A percentile compares a stretch with the other conserved stretches of the same genome.
phyloP scores from a whole-genome alignment of 2,797 vertebrate species.

The Rhinogobio ventralis region DNA sequence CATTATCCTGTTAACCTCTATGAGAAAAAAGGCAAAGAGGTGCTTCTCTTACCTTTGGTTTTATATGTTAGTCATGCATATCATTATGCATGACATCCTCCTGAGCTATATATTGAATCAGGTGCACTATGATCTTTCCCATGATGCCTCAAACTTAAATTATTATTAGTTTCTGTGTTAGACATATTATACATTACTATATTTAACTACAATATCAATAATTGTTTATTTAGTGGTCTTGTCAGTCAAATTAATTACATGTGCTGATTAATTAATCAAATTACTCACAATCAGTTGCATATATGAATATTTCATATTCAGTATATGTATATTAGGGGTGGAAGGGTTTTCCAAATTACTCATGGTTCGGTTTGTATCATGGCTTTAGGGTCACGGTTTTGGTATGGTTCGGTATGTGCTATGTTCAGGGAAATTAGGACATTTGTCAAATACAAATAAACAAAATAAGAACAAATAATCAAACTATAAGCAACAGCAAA shows the following conservation, averaged over 20 bases:
- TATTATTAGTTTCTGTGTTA: background rate
- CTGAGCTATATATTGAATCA: slow-evolving; percentile 23
- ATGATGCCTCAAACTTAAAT: background rate
- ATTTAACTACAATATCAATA: background rate
- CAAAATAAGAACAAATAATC: no score
- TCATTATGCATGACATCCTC: slow-evolving; percentile 38
- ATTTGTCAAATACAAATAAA: no score
- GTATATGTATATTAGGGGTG: no score
- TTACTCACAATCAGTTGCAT: background rate
- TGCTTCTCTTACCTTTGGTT: slow-evolving; percentile 30
- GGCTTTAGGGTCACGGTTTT: no score
- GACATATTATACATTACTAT: background rate
- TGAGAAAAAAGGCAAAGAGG: background rate
- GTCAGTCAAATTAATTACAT: background rate
- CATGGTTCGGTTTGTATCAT: no score
- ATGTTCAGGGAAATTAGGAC: no score
- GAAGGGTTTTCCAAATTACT: no score
- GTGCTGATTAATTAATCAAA: background rate
- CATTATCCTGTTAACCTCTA: background rate
- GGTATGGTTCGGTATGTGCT: no score
- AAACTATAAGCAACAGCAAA: no score
- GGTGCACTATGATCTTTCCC: background rate
- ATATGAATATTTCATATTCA: background rate
- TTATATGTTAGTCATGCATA: slow-evolving; percentile 56
- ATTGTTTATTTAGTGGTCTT: background rate